Evolutionary conservation across 2,797 vertebrate genomes (phyloP).

Genomic region (Danionella dracula): DNA sequence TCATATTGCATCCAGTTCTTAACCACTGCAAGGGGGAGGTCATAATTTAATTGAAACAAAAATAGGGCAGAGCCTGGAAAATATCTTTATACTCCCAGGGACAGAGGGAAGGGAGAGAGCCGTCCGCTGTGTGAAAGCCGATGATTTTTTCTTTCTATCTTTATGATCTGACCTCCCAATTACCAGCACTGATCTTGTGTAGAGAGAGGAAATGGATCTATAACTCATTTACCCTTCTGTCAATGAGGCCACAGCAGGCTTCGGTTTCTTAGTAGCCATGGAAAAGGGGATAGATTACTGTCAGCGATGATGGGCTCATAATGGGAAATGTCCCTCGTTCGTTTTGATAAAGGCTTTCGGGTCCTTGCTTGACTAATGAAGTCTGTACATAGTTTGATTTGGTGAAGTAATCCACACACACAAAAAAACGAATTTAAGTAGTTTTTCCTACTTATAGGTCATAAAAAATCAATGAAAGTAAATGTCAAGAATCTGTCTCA

Average conservation of each 20-base stretch:
- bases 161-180: slow-evolving; percentile 49
- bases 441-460: neutral
- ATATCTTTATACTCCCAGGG: slow-evolving; percentile 71
- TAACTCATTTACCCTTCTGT: slow-evolving; percentile 68
- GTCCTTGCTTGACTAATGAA: neutral
- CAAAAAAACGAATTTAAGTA: neutral
- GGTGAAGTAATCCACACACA: neutral
- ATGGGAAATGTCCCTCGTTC: slow-evolving; percentile 20
- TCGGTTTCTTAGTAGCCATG: slow-evolving; percentile 52
- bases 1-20: slow-evolving; percentile 64
- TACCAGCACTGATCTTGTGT: slow-evolving; percentile 64
- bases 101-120: slow-evolving; percentile 23
- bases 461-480: neutral
- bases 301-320: neutral
- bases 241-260: slow-evolving; percentile 52
- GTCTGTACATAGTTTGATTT: neutral
- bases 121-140: slow-evolving; percentile 40
- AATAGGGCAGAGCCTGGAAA: slow-evolving; percentile 66
- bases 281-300: slow-evolving; percentile 21
- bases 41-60: slow-evolving; percentile 75
- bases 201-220: slow-evolving; percentile 66
- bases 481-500: neutral
- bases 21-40: slow-evolving; percentile 50
- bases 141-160: slow-evolving; percentile 41
- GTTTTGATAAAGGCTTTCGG: slow-evolving; percentile 11